Base-by-base conservation (phyloP, 1,140 invertebrate species). In the Zaprionus africanus region DNA sequence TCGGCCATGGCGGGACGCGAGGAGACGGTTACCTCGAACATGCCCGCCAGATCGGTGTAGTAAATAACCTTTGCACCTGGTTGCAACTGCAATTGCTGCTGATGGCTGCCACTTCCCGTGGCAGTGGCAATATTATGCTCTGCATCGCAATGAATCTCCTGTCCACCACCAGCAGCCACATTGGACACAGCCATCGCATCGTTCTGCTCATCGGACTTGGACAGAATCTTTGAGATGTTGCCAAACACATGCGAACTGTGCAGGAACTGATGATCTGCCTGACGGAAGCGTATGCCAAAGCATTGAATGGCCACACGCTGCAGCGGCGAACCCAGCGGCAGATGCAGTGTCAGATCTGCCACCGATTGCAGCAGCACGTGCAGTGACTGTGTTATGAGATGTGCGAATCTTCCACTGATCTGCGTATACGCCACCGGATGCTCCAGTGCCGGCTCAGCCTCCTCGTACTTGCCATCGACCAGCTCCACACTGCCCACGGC, bases 221-320 rank as follows among this genome's bases (percentile, higher is more conserved):
- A 99, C 34, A 99, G 94, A 54, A 99, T 99, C 93, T 98, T 98
- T 81, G 98, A 98, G 58, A 99, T 98, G 90, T 99, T 99, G 81
- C 97, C 98, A 92, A 99, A 99, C 4, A 99, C 98, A 93, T 99
- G 97, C 67, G 96, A 96, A 92, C 96, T 95, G 91, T 99, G 98
- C n/a, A 99, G 93, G 90, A 99, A 99, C 82, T 96, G 95, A 90
- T 99, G 98, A 93, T 99, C 98, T 3, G 96, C 94, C 26, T 96
- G 95, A 5, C 96, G 95, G 92, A 99, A 99, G 79, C 96, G 95
- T 38, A 99, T 95, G 28, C 97, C 97, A 96, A 98, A 99, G 93
- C 98, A 99, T 76, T 97, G 94, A 13, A 99, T 96, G 4, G 98
- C 98, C 93, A 98, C 98, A 93, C 98, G 96, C 87, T 98, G 96